These are phyloP conservation scores for Anguilla rostrata DNA, from an alignment of 2,113 vertebrate species.

Conservation along the genomic window DNA sequence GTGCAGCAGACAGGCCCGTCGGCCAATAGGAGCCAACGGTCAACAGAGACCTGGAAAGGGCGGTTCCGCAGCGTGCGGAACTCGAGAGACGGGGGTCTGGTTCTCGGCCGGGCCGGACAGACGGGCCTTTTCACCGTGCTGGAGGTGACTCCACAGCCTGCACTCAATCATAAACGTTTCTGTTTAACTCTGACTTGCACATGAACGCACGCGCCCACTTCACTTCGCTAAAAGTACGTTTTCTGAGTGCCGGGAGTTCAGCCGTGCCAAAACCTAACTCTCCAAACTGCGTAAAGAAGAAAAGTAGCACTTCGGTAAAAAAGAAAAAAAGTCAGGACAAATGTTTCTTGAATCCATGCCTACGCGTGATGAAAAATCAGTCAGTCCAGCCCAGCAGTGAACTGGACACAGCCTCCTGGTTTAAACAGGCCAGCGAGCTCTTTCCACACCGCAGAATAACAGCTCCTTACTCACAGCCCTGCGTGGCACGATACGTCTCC, in stretches of 20 bases:
- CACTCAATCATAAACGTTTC: too few species aligned
- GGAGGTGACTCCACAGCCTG: too few species aligned
- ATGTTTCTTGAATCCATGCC: background rate
- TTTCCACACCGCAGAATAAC: background rate
- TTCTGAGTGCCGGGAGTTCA: too few species aligned
- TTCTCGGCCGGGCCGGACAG: background rate
- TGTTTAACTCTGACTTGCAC: too few species aligned
- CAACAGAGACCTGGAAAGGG: background rate
- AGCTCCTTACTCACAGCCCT: background rate
- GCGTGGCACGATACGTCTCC: background rate
- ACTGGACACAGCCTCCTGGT: background rate
- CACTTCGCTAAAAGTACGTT: too few species aligned
- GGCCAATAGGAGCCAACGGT: background rate
- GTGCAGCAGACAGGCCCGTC: background rate
- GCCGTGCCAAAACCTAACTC: too few species aligned
- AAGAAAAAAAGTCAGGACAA: background rate
- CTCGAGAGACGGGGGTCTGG: too few species aligned
- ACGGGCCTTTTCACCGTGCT: background rate
- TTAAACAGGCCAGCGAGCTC: background rate
- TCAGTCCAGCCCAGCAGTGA: background rate
- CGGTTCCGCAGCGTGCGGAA: background rate
- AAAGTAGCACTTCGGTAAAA: background rate
- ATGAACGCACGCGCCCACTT: too few species aligned
- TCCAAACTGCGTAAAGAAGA: background rate
- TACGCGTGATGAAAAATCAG: background rate